Percentiles rank a stretch among this genome's conserved stretches.
Conservation (phyloP, 2,113 vertebrate species). For the Noctilio leporinus region DNA sequence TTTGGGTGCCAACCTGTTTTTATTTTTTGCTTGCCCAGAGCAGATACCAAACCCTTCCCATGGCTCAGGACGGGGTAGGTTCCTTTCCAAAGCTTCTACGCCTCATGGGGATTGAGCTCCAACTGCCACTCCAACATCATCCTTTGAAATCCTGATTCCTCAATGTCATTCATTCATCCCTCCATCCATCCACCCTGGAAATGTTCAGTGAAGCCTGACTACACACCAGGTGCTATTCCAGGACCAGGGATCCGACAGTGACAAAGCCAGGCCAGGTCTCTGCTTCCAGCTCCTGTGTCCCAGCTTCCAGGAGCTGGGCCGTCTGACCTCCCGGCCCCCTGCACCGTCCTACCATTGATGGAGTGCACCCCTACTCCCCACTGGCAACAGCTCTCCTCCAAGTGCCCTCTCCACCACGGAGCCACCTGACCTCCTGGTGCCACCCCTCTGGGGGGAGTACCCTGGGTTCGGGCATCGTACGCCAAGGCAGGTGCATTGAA, state of each 20-base stretch:
- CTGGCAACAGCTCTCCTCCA: rapidly evolving
- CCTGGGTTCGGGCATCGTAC: rapidly evolving
- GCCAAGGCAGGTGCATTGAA: not conserved
- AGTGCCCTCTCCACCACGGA: not conserved
- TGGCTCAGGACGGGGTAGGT: not conserved
- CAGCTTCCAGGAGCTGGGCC: not conserved
- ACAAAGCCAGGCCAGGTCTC: not conserved
- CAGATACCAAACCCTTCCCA: not conserved
- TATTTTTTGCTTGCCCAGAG: not conserved
- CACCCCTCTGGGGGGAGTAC: no score
- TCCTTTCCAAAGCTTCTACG: not conserved
- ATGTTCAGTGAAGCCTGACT: not conserved
- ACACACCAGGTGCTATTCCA: rapidly evolving
- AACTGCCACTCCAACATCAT: not conserved
- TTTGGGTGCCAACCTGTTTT: not conserved
- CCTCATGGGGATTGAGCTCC: not conserved
- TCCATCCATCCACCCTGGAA: not conserved
- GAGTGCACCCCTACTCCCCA: no score
- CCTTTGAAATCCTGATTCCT: not conserved
- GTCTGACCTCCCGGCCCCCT: not conserved
- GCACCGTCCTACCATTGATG: not conserved
- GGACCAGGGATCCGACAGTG: rapidly evolving
- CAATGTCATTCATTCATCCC: no score
- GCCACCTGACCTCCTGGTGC: not conserved
- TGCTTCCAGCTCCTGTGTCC: not conserved